Evolutionary conservation across 53 echinoderm and acorn worm genomes (phyloP).

Genomic region (Paracentrotus lividus): DNA sequence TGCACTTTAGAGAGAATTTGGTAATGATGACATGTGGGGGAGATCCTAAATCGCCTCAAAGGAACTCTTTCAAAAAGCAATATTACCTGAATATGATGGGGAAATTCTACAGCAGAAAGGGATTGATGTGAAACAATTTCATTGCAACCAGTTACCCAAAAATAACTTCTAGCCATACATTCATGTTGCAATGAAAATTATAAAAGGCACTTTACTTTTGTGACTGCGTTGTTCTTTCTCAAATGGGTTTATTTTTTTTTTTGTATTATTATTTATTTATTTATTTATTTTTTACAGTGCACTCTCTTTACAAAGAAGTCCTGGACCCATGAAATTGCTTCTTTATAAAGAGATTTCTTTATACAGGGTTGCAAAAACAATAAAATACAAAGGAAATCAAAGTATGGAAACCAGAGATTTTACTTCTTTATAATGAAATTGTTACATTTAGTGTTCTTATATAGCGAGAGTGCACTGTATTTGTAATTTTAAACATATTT

Average conservation of each 20-base stretch:
- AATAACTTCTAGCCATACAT: too few species aligned
- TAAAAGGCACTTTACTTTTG: too few species aligned
- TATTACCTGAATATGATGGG: not conserved
- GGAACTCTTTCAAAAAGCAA: not conserved
- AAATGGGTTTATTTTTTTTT: too few species aligned
- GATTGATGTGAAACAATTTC: too few species aligned
- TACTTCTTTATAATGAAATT: slow-evolving; percentile 37
- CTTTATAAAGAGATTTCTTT: slow-evolving; percentile 40
- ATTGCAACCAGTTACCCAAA: too few species aligned
- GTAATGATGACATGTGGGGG: not conserved
- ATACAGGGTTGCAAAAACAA: slow-evolving; percentile 36
- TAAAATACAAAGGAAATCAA: slow-evolving; percentile 37
- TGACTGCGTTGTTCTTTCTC: too few species aligned
- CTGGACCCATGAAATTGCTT: slow-evolving; percentile 36
- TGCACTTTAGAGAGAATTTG: not conserved
- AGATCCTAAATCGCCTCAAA: not conserved
- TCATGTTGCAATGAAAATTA: too few species aligned
- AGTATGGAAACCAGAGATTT: slow-evolving; percentile 29
- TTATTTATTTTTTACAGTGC: too few species aligned
- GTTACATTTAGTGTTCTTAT: not conserved
- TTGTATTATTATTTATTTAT: too few species aligned
- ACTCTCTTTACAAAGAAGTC: slow-evolving; percentile 42
- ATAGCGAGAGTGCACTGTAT: slow-evolving; percentile 48
- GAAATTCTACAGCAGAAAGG: not conserved
- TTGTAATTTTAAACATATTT: too few species aligned